phyloP scores from a whole-genome alignment of 2,888 invertebrate genomes.

The Coenonympha arcania region DNA sequence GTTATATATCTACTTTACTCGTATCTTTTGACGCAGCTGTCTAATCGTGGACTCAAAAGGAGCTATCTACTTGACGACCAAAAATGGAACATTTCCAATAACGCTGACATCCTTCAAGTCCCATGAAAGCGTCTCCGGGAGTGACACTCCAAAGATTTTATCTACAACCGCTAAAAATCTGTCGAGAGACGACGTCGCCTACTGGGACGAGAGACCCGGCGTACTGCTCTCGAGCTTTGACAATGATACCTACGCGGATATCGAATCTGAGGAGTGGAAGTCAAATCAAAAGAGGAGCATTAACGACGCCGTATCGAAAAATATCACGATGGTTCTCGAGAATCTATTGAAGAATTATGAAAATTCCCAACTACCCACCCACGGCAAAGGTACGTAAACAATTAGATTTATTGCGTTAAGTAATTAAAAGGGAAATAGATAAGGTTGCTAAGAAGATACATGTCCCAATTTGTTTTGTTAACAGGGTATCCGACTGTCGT shows the following conservation, averaged over 20 bases:
- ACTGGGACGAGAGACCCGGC: slow-evolving; percentile 48
- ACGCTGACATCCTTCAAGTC: slow-evolving; percentile 57
- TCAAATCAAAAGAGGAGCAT: slow-evolving; percentile 66
- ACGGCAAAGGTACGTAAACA: slow-evolving; percentile 80
- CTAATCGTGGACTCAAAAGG: slow-evolving; percentile 57
- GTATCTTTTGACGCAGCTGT: slow-evolving; percentile 42
- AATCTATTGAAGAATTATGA: slow-evolving; percentile 92
- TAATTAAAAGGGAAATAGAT: background rate
- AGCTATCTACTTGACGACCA: slow-evolving; percentile 68
- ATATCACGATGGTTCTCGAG: slow-evolving; percentile 88
- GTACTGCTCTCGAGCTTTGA: slow-evolving; percentile 53
- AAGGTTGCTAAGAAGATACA: background rate
- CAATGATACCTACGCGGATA: slow-evolving; percentile 52
- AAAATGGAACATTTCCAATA: slow-evolving; percentile 72
- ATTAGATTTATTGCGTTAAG: background rate
- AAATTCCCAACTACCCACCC: slow-evolving; percentile 90
- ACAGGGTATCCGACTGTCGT: slow-evolving; percentile 87
- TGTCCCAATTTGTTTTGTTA: slow-evolving; percentile 32
- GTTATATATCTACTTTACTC: background rate
- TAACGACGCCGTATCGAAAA: slow-evolving; percentile 84
- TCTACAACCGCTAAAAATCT: slow-evolving; percentile 54
- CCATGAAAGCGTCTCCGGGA: slow-evolving; percentile 46
- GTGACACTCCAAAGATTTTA: slow-evolving; percentile 54
- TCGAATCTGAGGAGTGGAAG: slow-evolving; percentile 44
- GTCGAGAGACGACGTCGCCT: slow-evolving; percentile 38